These are phyloP conservation scores for Naso thynnoides DNA, from an alignment of 2,797 vertebrate species.

Conservation along the genomic window DNA sequence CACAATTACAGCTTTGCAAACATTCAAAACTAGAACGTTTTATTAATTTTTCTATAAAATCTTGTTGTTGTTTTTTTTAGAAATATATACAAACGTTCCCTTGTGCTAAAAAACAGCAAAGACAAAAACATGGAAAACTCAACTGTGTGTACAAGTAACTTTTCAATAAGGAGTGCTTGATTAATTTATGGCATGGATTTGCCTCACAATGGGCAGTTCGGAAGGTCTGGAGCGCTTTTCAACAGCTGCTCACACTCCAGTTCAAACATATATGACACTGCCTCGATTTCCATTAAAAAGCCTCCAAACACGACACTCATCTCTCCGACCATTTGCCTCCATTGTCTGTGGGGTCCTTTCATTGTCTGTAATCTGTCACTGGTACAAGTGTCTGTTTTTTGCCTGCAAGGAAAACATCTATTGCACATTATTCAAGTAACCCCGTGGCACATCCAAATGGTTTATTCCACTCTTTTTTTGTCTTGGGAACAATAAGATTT, in stretches of 20 bases:
- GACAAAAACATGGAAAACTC: conserved; percentile 65
- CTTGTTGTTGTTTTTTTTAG: conserved; percentile 78
- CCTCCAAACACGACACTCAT: conserved; percentile 88
- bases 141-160: conserved; percentile 84
- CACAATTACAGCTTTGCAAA: conserved; percentile 49
- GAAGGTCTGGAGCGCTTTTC: conserved; percentile 85
- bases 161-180: conserved; percentile 89
- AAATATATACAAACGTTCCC: conserved; percentile 89
- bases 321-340: conserved; percentile 87
- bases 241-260: conserved; percentile 87
- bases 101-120: conserved; percentile 84
- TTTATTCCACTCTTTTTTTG: conserved; percentile 69
- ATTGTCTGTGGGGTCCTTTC: conserved; percentile 88
- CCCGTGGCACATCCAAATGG: conserved; percentile 76
- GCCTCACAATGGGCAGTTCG: conserved; percentile 90
- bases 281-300: conserved; percentile 94
- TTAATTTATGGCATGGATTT: conserved; percentile 90
- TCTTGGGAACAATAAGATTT: conserved; percentile 63
- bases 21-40: conserved; percentile 91
- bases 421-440: conserved; percentile 92
- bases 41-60: conserved; percentile 97
- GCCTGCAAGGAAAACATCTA: conserved; percentile 88
- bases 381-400: conserved; percentile 88
- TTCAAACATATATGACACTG: conserved; percentile 88
- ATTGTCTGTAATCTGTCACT: conserved; percentile 88